Evolutionary conservation across 1,140 invertebrate genomes (phyloP).

Genomic region (Hyposmocoma kahamanoa): DNA sequence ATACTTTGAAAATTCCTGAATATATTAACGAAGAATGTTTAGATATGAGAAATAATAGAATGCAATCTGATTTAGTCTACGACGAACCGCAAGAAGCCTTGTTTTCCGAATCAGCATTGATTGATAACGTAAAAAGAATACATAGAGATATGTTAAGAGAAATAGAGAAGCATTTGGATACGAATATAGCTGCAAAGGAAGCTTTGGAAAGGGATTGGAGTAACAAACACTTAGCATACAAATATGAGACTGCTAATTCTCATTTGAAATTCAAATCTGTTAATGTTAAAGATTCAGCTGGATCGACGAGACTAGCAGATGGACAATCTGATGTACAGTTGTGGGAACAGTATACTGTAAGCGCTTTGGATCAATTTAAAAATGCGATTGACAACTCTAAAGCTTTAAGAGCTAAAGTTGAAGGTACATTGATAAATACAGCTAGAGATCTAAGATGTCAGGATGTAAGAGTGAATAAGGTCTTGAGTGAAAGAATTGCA

Average conservation of each 20-base stretch:
- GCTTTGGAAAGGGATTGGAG: slow-evolving; percentile 89
- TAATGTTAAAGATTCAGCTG: slow-evolving; percentile 79
- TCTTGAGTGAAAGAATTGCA: slow-evolving; percentile 76
- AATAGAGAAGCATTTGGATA: slow-evolving; percentile 81
- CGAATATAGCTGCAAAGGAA: slow-evolving; percentile 82
- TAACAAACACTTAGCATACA: slow-evolving; percentile 86
- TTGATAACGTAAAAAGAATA: slow-evolving; percentile 74
- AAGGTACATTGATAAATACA: slow-evolving; percentile 76
- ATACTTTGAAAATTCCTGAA: slow-evolving; percentile 76
- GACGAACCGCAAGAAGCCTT: slow-evolving; percentile 87
- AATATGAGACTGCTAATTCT: slow-evolving; percentile 79
- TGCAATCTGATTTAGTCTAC: slow-evolving; percentile 85
- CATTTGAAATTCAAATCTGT: slow-evolving; percentile 77
- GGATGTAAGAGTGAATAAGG: slow-evolving; percentile 80
- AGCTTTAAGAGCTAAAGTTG: slow-evolving; percentile 75
- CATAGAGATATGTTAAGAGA: slow-evolving; percentile 75
- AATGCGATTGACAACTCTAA: slow-evolving; percentile 72
- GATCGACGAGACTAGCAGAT: slow-evolving; percentile 80
- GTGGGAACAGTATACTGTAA: slow-evolving; percentile 79
- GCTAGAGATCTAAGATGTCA: slow-evolving; percentile 81
- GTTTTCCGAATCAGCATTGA: slow-evolving; percentile 79
- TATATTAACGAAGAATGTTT: slow-evolving; percentile 81
- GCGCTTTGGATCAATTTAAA: slow-evolving; percentile 75
- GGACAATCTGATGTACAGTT: slow-evolving; percentile 81
- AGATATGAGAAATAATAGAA: slow-evolving; percentile 79